These are phyloP conservation scores for Parelbella ahira DNA, from an alignment of 2,888 invertebrate genomes.

Conservation along the genomic window DNA sequence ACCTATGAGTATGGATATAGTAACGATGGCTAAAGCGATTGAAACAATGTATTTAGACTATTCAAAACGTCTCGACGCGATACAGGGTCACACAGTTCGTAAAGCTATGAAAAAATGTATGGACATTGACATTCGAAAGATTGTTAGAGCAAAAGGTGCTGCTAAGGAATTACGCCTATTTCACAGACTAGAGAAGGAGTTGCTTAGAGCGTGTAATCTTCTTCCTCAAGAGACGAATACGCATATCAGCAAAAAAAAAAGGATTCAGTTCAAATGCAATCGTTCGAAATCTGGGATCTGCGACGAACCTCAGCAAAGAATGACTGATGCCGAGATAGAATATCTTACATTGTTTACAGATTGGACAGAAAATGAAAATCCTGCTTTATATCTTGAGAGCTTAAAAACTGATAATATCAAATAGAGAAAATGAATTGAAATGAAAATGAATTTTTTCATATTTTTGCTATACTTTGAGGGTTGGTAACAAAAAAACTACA, in stretches of 20 bases:
- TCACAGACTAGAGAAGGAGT: conserved; percentile 60
- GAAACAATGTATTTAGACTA: conserved; percentile 78
- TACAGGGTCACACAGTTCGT: conserved; percentile 76
- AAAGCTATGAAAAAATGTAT: conserved; percentile 74
- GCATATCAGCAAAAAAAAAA: conserved; percentile 16
- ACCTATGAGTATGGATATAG: conserved; percentile 77
- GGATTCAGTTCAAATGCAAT: conserved; percentile 1
- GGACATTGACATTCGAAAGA: conserved; percentile 67
- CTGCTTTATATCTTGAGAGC: conserved; percentile 39
- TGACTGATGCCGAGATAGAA: conserved; percentile 57
- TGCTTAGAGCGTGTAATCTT: conserved; percentile 64
- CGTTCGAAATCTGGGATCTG: conserved; percentile 27
- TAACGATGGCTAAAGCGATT: conserved; percentile 79
- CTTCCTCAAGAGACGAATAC: conserved; percentile 21
- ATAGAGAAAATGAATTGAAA: no score
- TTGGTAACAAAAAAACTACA: conserved; percentile 43
- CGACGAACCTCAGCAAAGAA: conserved; percentile 27
- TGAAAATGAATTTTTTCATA: not conserved
- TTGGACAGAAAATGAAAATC: conserved; percentile 59
- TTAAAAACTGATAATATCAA: no score
- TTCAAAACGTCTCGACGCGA: conserved; percentile 74
- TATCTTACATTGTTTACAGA: conserved; percentile 65
- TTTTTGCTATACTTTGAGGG: not conserved
- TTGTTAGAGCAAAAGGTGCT: conserved; percentile 77
- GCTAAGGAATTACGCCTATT: conserved; percentile 78